Evolutionary conservation across 2,888 invertebrate genomes (phyloP).

Genomic region (Labia minor): DNA sequence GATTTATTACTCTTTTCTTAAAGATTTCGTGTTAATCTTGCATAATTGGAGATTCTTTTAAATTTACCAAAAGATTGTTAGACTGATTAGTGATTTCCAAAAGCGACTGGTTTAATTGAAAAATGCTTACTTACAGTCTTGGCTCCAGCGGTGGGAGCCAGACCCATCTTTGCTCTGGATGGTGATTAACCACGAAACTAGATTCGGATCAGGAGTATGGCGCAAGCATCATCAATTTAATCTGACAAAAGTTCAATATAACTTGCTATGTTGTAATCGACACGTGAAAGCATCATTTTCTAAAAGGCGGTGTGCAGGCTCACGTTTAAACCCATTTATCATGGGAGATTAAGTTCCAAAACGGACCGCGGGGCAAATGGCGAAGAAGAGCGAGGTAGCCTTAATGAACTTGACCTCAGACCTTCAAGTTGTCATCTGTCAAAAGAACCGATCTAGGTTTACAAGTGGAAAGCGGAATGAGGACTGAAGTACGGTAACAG

Average conservation of each 20-base stretch:
- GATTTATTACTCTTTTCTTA: no score
- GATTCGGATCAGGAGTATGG: not conserved
- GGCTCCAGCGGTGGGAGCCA: not conserved
- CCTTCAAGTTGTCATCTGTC: not conserved
- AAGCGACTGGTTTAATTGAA: not conserved
- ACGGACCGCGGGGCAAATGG: not conserved
- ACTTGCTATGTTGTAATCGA: slow-evolving; percentile 13
- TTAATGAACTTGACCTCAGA: not conserved
- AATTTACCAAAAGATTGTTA: no score
- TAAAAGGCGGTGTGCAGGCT: not conserved
- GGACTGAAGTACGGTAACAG: not conserved
- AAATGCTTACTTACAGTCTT: not conserved
- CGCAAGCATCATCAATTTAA: slow-evolving; percentile 1
- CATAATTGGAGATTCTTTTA: no score
- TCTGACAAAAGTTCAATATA: not conserved
- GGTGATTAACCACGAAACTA: not conserved
- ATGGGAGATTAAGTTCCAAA: not conserved
- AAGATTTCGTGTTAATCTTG: no score
- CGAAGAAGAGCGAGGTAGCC: no score
- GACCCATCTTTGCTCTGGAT: not conserved
- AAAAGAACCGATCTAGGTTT: not conserved
- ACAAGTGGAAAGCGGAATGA: no score
- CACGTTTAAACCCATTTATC: slow-evolving; percentile 2
- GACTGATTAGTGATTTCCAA: not conserved
- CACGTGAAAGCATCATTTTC: not conserved